Evolutionary conservation across 1,140 invertebrate species (phyloP), one percentile per base, ranked within the genome.

Genomic region (Brachionus rubens): DNA sequence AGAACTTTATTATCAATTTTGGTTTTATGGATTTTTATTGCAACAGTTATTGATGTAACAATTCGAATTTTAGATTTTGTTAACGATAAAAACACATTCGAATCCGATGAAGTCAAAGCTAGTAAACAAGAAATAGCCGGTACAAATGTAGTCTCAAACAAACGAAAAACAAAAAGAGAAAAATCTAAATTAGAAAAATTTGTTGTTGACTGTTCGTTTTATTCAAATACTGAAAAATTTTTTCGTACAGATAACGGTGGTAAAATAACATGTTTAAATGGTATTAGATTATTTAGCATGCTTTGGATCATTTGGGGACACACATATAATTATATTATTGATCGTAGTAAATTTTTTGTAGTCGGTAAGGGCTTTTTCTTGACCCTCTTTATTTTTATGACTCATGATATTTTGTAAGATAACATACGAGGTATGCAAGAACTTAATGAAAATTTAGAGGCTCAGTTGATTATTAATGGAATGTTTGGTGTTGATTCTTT

Each of bases 281-380:
- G 75, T 26, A 76, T 76, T 28, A 59, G 56, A 21, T 54, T 76
- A n/a, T 40, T 76, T 48, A 62, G 52, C 41, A 76, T 76, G 75
- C 26, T 48, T 40, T 76, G 75, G 75, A 65, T 76, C 16, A 62
- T 76, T 40, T 65, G 52, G 75, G 75, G 75, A 24, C 75, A 76
- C 26, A 76, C 75, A 40, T 76, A 76, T 26, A 76, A 76, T 28
- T 76, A 76, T 48, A 48, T 76, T 10, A 41, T 24, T n/a, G 75
- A 76, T n/a, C 36, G 54, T 4, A 43, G 19, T 14, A 47, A 47
- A 14, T 76, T 62, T 50, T 76, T 76, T 30, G 14, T 76, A 7
- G 30, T 62, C 16, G 48, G 54, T 62, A 48, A 33, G 33, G 2
- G 33, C 7, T 21, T 12, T 19, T 59, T 21, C 47, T 16, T 4